These are phyloP conservation scores for Coryphaenoides rupestris DNA, from an alignment of 2,113 vertebrate genomes.

Conservation along the genomic window DNA sequence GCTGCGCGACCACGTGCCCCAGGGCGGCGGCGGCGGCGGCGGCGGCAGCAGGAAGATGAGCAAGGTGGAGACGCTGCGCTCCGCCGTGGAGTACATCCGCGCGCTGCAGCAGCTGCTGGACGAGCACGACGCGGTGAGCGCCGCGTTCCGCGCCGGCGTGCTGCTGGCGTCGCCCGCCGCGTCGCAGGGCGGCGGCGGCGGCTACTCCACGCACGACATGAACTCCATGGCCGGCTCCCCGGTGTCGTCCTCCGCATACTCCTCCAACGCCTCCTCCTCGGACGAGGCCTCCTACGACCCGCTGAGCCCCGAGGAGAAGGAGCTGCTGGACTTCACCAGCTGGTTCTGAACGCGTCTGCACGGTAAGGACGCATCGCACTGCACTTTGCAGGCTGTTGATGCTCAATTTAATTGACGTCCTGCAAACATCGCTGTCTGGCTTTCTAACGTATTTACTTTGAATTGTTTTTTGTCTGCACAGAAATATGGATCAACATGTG, in stretches of 20 bases:
- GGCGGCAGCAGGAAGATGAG: conserved; percentile 96
- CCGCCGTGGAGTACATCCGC: conserved; percentile 89
- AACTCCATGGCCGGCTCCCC: conserved; percentile 98
- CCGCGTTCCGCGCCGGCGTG: conserved; percentile 92
- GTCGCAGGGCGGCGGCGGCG: too few species aligned
- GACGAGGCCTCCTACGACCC: conserved; percentile 93
- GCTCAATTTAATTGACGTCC: not conserved
- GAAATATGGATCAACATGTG: conserved; percentile 42
- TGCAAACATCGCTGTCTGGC: too few species aligned
- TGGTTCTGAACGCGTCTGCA: conserved; percentile 85
- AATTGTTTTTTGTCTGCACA: conserved; percentile 24
- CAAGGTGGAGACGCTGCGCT: conserved; percentile 91
- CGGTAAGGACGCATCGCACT: not conserved
- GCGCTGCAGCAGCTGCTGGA: conserved; percentile 89
- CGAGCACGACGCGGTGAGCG: conserved; percentile 91
- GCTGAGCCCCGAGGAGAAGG: conserved; percentile 93
- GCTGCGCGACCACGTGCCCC: conserved; percentile 88
- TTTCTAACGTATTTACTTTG: conserved; percentile 4
- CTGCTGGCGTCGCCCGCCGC: conserved; percentile 90
- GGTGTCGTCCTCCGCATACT: conserved; percentile 94
- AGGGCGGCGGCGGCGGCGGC: conserved; percentile 87
- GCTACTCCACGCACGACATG: conserved; percentile 89
- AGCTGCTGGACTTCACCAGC: conserved; percentile 95
- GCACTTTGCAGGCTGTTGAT: not conserved
- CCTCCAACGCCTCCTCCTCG: too few species aligned